phyloP scores from a whole-genome alignment of 2,888 invertebrate species.

The Heliconius hortense region DNA sequence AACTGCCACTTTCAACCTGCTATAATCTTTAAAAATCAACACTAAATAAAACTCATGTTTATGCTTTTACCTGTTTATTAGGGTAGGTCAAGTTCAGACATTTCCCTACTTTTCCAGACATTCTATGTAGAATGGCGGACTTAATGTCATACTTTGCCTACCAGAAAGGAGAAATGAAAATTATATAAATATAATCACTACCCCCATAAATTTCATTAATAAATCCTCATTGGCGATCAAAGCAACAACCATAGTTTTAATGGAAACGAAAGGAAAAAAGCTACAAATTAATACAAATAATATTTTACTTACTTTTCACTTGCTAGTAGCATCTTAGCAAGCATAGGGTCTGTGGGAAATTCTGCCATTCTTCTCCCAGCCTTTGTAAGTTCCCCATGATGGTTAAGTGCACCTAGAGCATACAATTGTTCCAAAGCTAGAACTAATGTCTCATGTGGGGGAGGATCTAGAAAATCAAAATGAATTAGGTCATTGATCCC shows the following conservation, averaged over 20 bases:
- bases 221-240: no score
- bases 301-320: conserved; percentile 91
- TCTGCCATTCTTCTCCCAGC: conserved; percentile 99
- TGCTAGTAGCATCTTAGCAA: conserved; percentile 98
- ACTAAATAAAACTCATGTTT: no score
- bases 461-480: conserved; percentile 99
- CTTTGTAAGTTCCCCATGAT: conserved; percentile 98
- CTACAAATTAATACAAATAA: background rate
- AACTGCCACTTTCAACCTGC: no score
- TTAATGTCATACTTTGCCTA: no score
- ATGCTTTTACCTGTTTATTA: no score
- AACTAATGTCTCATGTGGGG: conserved; percentile 95
- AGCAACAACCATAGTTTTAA: background rate
- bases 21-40: no score
- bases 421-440: conserved; percentile 98
- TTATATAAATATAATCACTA: no score
- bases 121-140: no score
- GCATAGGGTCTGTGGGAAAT: conserved; percentile 99
- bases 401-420: conserved; percentile 98
- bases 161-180: no score
- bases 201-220: no score
- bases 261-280: background rate
- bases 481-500: conserved; percentile 98
- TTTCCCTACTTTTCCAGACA: no score
- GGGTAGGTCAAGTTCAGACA: no score